Evolutionary conservation across 2,797 vertebrate genomes (phyloP), one percentile per base, ranked within the genome.

Genomic region (Dermochelys coriacea): DNA sequence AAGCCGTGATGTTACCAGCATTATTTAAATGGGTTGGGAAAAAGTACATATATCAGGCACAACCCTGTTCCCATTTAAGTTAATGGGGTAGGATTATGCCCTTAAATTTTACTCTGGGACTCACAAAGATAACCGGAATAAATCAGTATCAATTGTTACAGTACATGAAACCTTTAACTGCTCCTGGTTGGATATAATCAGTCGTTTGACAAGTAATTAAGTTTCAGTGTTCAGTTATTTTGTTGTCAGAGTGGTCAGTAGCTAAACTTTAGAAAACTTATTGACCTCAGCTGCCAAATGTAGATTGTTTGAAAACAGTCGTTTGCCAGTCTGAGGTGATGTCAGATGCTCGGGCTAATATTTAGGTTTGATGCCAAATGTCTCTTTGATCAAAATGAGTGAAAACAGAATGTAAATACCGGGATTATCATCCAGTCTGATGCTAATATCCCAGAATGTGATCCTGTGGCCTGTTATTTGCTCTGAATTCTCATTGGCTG

Each of bases 241-340:
- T 2, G 1, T 87, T 93, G 94, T 94, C 8, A 8, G 77, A 81
- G 87, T 93, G 91, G 94, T 96, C 89, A 89, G 85, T 87, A 85
- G 64, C 23, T 87, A 49, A 93, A 91, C 86, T 86, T 88, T 1
- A 4, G 94, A 94, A 88, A 68, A 85, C 12, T 68, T 78, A 86
- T 55, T 91, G 86, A 88, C 91, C 80, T 93, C 18, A 0, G 85
- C 84, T 85, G 86, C 90, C 88, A 96, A 96, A 88, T 57, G 82
- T 75, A 93, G 93, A 92, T 94, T 79, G 93, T 91, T 91, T 95
- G 78, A 92, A 93, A 96, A 94, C 68, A 97, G 90, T 94, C 91
- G 85, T 95, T 74, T 97, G 95, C 68, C 92, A 83, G 82, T 91
- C 88, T 91, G 81, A 27, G 84, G 92, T 93, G 95, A 93, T 96